Conservation (phyloP, 2,888 invertebrate species). For the Eucera pruinosa region DNA sequence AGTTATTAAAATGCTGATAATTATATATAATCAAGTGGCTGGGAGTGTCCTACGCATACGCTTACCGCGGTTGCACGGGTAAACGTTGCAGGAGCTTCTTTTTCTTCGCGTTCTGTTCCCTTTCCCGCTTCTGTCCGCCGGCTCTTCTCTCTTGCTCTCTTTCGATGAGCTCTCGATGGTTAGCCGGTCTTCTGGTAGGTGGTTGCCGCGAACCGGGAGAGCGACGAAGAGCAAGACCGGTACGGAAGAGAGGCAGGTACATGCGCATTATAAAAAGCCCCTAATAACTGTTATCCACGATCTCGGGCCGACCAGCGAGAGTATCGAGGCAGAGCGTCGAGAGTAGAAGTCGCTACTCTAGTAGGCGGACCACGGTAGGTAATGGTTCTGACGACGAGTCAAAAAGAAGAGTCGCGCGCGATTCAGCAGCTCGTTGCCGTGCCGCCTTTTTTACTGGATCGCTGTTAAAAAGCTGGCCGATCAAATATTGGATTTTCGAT, state of each 20-base stretch:
- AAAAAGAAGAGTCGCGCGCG: constrained; percentile 61
- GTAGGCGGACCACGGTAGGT: constrained; percentile 72
- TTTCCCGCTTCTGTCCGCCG: neutral
- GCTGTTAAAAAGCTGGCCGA: constrained; percentile 2
- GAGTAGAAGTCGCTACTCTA: constrained; percentile 69
- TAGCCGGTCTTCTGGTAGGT: constrained; percentile 63
- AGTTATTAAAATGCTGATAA: constrained; percentile 84
- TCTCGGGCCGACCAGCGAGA: constrained; percentile 75
- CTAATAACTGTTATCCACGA: constrained; percentile 84
- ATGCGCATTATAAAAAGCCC: constrained; percentile 83
- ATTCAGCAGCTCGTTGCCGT: constrained; percentile 60
- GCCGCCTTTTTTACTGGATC: neutral
- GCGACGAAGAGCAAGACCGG: constrained; percentile 37
- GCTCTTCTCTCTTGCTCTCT: neutral
- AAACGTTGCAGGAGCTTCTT: constrained; percentile 53
- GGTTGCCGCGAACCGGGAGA: constrained; percentile 70
- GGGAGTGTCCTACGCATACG: constrained; percentile 82
- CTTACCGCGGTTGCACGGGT: constrained; percentile 68
- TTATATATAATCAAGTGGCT: constrained; percentile 83
- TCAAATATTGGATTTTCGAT: neutral
- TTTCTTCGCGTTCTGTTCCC: constrained; percentile 5
- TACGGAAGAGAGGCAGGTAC: constrained; percentile 64
- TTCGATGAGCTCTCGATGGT: constrained; percentile 45
- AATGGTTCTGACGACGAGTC: constrained; percentile 65
- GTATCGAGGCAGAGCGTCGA: constrained; percentile 54